A percentile compares a stretch with the other conserved stretches of the same genome.
Conservation (phyloP, 2,888 invertebrate species). For the Teleogryllus oceanicus region DNA sequence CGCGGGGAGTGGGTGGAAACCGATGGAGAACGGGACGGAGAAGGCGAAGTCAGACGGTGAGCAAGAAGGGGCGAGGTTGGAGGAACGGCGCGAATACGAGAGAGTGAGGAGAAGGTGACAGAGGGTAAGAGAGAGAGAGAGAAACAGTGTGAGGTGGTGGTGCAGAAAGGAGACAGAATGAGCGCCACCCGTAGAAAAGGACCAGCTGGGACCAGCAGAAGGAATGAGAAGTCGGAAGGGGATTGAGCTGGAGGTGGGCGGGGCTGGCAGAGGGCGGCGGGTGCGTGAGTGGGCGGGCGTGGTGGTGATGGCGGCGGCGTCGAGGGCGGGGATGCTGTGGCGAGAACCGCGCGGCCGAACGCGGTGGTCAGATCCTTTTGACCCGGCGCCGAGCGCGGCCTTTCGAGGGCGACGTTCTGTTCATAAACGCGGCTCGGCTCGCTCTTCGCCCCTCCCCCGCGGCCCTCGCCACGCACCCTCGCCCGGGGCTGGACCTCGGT, state of each 20-base stretch:
- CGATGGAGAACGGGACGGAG: too few species aligned
- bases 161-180: too few species aligned
- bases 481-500: background rate
- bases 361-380: conserved; percentile 6
- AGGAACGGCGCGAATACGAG: too few species aligned
- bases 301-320: background rate
- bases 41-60: too few species aligned
- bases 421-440: background rate
- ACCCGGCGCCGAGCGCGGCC: conserved; percentile 6
- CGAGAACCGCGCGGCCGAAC: background rate
- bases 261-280: background rate
- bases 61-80: too few species aligned
- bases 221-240: background rate
- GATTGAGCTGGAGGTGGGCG: background rate
- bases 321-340: background rate
- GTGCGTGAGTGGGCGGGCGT: background rate
- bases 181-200: too few species aligned
- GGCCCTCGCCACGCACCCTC: background rate
- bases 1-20: too few species aligned
- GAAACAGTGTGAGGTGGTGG: too few species aligned
- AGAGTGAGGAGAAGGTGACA: too few species aligned
- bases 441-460: too few species aligned
- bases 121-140: too few species aligned
- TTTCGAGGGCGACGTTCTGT: background rate
- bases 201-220: background rate